A percentile compares a stretch with the other conserved stretches of the same genome.
Evolutionary conservation across 92 coral and sea anemone genomes (phyloP).

Genomic region (Epizoanthus ramosus): DNA sequence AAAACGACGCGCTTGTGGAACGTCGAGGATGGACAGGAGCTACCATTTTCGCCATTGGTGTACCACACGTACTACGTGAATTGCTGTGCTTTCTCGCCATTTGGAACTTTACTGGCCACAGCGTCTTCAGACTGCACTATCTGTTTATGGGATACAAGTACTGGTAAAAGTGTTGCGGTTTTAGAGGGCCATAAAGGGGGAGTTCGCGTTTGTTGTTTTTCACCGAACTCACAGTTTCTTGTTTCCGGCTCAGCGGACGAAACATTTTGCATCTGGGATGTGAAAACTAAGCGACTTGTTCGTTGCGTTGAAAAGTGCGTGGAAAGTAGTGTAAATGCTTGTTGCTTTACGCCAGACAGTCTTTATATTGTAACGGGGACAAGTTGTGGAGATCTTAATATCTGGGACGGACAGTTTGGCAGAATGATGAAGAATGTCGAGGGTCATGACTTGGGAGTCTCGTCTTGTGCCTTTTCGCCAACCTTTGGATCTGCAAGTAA

Average conservation of each 20-base stretch:
- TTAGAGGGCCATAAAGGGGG: conserved; percentile 93
- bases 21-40: conserved; percentile 84
- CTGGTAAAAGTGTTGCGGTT: conserved; percentile 80
- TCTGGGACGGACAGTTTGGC: conserved; percentile 91
- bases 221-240: conserved; percentile 89
- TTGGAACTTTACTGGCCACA: conserved; percentile 94
- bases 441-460: conserved; percentile 93
- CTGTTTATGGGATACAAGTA: conserved; percentile 87
- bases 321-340: conserved; percentile 89
- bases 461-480: conserved; percentile 89
- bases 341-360: conserved; percentile 94
- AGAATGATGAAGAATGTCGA: conserved; percentile 75
- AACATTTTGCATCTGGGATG: conserved; percentile 94
- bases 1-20: conserved; percentile 95
- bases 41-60: conserved; percentile 87
- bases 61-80: conserved; percentile 88
- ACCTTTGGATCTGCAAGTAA: conserved; percentile 99
- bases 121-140: conserved; percentile 94
- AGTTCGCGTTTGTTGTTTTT: conserved; percentile 90
- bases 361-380: conserved; percentile 87
- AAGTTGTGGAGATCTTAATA: conserved; percentile 83
- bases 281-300: conserved; percentile 72
- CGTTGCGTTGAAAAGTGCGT: conserved; percentile 78
- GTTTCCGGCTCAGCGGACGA: conserved; percentile 97
- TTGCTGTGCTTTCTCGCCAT: conserved; percentile 93